Evolutionary conservation across 2,797 vertebrate genomes (phyloP).

Genomic region (Denticeps clupeoides): DNA sequence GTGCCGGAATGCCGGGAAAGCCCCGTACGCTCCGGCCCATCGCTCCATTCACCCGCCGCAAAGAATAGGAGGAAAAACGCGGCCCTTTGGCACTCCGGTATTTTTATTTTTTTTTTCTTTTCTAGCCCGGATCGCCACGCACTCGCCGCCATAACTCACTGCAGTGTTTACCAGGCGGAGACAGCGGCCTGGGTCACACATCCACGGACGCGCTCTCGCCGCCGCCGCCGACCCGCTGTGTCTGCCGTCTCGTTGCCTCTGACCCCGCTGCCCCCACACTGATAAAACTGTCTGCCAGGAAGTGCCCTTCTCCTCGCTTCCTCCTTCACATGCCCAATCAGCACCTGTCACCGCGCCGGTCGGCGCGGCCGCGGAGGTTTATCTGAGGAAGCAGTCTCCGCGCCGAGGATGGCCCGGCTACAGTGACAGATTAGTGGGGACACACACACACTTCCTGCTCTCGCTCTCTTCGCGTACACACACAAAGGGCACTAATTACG

Average conservation of each 20-base stretch:
- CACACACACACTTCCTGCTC: slow-evolving; percentile 93
- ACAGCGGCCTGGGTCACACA: slow-evolving; percentile 53
- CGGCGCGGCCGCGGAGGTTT: slow-evolving; percentile 64
- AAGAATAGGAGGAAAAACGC: slow-evolving; percentile 23
- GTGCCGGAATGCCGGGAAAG: not conserved
- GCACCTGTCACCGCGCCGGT: slow-evolving; percentile 76
- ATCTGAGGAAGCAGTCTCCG: slow-evolving; percentile 98
- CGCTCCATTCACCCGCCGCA: slow-evolving; percentile 35
- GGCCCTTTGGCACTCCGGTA: slow-evolving; percentile 18
- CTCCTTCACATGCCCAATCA: slow-evolving; percentile 78
- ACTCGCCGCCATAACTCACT: slow-evolving; percentile 48
- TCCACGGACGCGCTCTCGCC: slow-evolving; percentile 25
- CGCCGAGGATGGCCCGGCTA: slow-evolving; percentile 88
- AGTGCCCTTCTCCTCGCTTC: slow-evolving; percentile 64
- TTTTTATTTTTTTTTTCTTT: slow-evolving; percentile 6
- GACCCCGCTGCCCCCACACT: slow-evolving; percentile 47
- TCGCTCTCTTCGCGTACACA: slow-evolving; percentile 47
- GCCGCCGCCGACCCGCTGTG: slow-evolving; percentile 6
- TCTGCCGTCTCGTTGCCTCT: slow-evolving; percentile 34
- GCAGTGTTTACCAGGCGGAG: slow-evolving; percentile 50
- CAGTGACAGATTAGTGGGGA: slow-evolving; percentile 92
- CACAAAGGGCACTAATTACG: slow-evolving; percentile 77
- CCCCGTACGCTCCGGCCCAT: not conserved
- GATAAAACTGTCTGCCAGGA: slow-evolving; percentile 69
- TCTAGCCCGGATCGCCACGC: slow-evolving; percentile 22